These are phyloP conservation scores for Mamestra brassicae DNA, from an alignment of 2,888 invertebrate species.

Conservation along the genomic window DNA sequence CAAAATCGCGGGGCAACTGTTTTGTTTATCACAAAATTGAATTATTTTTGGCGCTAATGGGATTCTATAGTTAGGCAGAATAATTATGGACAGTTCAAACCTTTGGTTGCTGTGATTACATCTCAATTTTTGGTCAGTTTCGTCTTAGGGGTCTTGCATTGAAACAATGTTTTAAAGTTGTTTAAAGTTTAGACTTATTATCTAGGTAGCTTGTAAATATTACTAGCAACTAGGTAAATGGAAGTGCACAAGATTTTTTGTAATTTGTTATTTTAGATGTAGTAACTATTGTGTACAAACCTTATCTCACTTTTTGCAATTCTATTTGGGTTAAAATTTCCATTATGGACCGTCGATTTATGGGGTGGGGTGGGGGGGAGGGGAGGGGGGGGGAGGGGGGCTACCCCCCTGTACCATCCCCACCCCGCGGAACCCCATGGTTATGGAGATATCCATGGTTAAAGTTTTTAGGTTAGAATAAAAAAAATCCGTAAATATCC, in stretches of 20 bases:
- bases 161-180: neutral
- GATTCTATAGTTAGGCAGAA: neutral
- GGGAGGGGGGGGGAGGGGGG: too few relatives aligned
- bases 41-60: neutral
- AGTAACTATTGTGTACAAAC: slow-evolving; percentile 1
- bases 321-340: too few relatives aligned
- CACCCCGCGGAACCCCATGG: too few relatives aligned
- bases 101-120: neutral
- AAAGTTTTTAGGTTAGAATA: too few relatives aligned
- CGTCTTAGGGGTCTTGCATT: too few relatives aligned
- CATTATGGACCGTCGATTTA: too few relatives aligned
- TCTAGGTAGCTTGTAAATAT: slow-evolving; percentile 4
- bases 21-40: slow-evolving; percentile 84
- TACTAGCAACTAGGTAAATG: neutral
- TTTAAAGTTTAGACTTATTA: neutral
- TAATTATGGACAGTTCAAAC: neutral
- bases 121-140: neutral
- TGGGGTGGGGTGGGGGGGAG: too few relatives aligned
- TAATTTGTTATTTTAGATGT: slow-evolving; percentile 2
- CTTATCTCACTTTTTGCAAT: neutral
- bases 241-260: neutral
- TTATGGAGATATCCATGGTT: too few relatives aligned
- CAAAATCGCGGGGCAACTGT: slow-evolving; percentile 60
- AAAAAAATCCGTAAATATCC: too few relatives aligned
- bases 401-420: too few relatives aligned